phyloP scores from a whole-genome alignment of 2,113 vertebrate species.

The Apodemus sylvaticus region DNA sequence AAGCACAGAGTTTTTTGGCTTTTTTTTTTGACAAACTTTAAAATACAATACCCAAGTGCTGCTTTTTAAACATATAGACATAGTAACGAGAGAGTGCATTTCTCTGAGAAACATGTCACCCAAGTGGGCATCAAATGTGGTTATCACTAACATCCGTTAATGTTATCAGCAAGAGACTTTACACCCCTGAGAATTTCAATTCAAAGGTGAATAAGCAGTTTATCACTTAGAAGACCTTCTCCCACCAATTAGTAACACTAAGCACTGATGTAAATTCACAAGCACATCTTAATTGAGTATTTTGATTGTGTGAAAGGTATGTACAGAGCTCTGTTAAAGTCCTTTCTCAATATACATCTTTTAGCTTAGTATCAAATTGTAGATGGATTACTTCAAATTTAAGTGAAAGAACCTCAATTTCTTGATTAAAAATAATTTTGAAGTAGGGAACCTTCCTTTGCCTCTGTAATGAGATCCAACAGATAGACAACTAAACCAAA shows the following conservation, averaged over 20 bases:
- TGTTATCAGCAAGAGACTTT: not conserved
- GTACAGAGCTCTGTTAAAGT: constrained; percentile 21
- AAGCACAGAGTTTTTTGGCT: not conserved
- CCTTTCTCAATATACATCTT: constrained; percentile 6
- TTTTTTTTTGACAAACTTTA: not conserved
- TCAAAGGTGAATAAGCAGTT: constrained; percentile 29
- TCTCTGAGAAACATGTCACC: too few relatives aligned
- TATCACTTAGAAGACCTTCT: constrained; percentile 47
- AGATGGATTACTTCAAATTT: constrained; percentile 11
- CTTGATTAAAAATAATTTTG: constrained; percentile 39
- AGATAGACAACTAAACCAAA: not conserved
- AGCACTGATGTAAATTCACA: constrained; percentile 32
- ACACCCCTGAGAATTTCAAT: constrained; percentile 12
- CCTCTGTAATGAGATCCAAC: not conserved
- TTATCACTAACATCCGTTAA: not conserved
- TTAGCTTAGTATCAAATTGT: constrained; percentile 13
- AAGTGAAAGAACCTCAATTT: not conserved
- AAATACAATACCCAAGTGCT: constrained; percentile 4
- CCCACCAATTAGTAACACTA: constrained; percentile 12
- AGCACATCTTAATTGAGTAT: constrained; percentile 48
- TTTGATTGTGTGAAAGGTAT: constrained; percentile 39
- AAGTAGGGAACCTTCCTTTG: constrained; percentile 52
- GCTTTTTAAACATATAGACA: not conserved
- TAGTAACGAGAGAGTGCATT: not conserved
- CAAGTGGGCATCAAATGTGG: not conserved